These are phyloP conservation scores for Euzophera pinguis DNA, from an alignment of 2,888 invertebrate genomes.

Conservation along the genomic window DNA sequence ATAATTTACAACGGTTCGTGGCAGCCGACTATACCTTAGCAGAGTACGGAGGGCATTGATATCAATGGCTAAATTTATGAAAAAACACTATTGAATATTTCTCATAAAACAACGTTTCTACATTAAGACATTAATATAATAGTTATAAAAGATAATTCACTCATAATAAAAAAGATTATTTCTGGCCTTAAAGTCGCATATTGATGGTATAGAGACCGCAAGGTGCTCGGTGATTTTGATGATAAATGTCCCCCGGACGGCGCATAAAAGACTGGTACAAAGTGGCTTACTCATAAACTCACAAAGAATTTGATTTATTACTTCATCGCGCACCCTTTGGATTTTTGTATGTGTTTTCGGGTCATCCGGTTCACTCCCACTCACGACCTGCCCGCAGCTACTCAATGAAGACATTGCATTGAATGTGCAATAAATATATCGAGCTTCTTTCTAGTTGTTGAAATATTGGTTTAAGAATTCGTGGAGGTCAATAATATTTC, in stretches of 20 bases:
- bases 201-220: not conserved
- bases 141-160: not conserved
- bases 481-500: slow-evolving; percentile 16
- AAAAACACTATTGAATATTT: too few relatives aligned
- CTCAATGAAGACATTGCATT: slow-evolving; percentile 68
- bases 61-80: too few relatives aligned
- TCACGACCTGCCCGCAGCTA: slow-evolving; percentile 69
- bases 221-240: slow-evolving; percentile 23
- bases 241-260: slow-evolving; percentile 49
- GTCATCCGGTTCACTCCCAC: slow-evolving; percentile 62
- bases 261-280: slow-evolving; percentile 53
- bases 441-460: slow-evolving; percentile 52
- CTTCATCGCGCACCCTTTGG: slow-evolving; percentile 60
- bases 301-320: slow-evolving; percentile 73
- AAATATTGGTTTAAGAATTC: slow-evolving; percentile 38
- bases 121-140: not conserved
- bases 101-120: not conserved
- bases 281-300: slow-evolving; percentile 53
- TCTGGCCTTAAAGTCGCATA: not conserved
- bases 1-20: too few relatives aligned
- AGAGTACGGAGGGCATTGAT: too few relatives aligned
- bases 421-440: slow-evolving; percentile 62
- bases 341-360: slow-evolving; percentile 63
- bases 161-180: not conserved
- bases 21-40: too few relatives aligned